Conservation (phyloP, 2,113 vertebrate genomes). For the Anas platyrhynchos region DNA sequence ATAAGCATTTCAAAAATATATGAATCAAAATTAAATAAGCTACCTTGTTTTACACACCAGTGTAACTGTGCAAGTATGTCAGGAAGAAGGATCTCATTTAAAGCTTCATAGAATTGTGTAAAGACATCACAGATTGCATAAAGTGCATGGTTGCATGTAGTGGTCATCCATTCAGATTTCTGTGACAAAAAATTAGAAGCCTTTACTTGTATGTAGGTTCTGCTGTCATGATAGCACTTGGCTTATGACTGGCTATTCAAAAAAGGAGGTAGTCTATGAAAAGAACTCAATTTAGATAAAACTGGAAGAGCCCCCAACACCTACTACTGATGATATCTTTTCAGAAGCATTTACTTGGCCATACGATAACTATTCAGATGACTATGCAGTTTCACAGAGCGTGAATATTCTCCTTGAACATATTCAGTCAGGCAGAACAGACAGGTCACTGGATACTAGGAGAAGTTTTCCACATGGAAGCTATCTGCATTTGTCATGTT, state of each 20-base stretch:
- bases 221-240: background rate
- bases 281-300: background rate
- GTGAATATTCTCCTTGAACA: background rate
- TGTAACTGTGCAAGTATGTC: slow-evolving; percentile 95
- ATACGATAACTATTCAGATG: background rate
- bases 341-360: background rate
- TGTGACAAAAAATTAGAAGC: slow-evolving; percentile 56
- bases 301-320: background rate
- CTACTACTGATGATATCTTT: background rate
- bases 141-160: slow-evolving; percentile 96
- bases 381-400: background rate
- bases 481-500: background rate
- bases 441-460: background rate
- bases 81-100: slow-evolving; percentile 90
- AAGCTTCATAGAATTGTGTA: slow-evolving; percentile 94
- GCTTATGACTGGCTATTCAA: background rate
- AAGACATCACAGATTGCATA: slow-evolving; percentile 98
- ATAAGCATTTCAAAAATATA: background rate
- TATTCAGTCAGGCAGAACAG: background rate
- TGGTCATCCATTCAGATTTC: slow-evolving; percentile 99
- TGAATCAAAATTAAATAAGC: background rate
- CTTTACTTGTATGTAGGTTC: background rate
- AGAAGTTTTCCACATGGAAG: background rate
- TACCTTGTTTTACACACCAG: slow-evolving; percentile 99
- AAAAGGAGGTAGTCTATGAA: background rate